A percentile compares a stretch with the other conserved stretches of the same genome.
Conservation (phyloP, 2,888 invertebrate species). For the Elysia crispata region DNA sequence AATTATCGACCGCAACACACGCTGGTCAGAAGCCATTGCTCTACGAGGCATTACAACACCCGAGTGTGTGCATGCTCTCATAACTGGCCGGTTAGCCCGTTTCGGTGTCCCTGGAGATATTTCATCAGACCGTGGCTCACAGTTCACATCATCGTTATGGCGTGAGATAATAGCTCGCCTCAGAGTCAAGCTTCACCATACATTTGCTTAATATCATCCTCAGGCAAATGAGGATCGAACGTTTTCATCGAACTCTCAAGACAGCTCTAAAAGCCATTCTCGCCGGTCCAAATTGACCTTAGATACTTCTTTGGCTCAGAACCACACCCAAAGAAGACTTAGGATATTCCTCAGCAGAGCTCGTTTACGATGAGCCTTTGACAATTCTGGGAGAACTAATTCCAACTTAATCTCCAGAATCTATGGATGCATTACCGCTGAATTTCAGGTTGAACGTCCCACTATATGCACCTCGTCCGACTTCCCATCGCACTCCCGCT, state of each 20-base stretch:
- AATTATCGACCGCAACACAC: conserved; percentile 27
- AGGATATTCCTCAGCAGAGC: conserved; percentile 25
- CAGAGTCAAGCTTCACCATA: background rate
- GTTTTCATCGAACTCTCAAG: conserved; percentile 20
- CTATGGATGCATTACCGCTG: background rate
- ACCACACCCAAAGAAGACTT: conserved; percentile 27
- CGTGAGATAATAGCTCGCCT: background rate
- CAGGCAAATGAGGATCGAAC: conserved; percentile 24
- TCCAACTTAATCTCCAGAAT: background rate
- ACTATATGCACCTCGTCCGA: background rate
- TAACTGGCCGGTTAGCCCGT: background rate
- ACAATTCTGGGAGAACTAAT: conserved; percentile 23
- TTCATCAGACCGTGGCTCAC: conserved; percentile 19
- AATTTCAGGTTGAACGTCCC: background rate
- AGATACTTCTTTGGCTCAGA: conserved; percentile 11
- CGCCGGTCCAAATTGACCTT: conserved; percentile 1
- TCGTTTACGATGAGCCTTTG: conserved; percentile 21
- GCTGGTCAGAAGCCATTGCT: conserved; percentile 6
- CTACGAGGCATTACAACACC: background rate
- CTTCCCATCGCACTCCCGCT: background rate
- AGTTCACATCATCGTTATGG: conserved; percentile 24
- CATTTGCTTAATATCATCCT: conserved; percentile 12
- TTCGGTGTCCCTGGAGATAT: conserved; percentile 14
- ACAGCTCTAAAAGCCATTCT: conserved; percentile 18
- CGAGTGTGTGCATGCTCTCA: conserved; percentile 16